phyloP scores from a whole-genome alignment of 2,113 vertebrate species.

The Megaleporinus macrocephalus region DNA sequence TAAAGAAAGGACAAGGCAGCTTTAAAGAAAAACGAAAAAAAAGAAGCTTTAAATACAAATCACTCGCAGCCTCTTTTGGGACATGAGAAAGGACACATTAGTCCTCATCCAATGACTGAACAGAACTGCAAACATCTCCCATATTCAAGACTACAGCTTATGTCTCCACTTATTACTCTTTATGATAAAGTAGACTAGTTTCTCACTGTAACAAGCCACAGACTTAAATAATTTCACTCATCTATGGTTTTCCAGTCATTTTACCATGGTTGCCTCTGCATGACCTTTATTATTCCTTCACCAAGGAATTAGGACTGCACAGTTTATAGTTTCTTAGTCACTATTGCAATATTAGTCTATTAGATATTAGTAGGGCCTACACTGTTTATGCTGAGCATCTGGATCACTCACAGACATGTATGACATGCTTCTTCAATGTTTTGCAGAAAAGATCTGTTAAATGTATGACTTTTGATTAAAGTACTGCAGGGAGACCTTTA shows the following conservation, averaged over 20 bases:
- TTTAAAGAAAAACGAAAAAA: neutral
- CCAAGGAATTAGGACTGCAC: too few relatives aligned
- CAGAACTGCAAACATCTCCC: slow-evolving; percentile 58
- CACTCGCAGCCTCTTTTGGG: slow-evolving; percentile 40
- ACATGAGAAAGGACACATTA: slow-evolving; percentile 47
- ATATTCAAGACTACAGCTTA: slow-evolving; percentile 32
- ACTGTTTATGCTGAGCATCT: too few relatives aligned
- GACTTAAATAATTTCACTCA: slow-evolving; percentile 57
- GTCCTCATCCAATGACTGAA: slow-evolving; percentile 53
- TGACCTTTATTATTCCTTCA: slow-evolving; percentile 8
- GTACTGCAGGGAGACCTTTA: too few relatives aligned
- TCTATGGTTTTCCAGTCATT: slow-evolving; percentile 59
- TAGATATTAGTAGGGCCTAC: too few relatives aligned
- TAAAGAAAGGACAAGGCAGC: slow-evolving; percentile 29
- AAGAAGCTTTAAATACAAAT: slow-evolving; percentile 30
- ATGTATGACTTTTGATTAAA: too few relatives aligned
- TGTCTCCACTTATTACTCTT: slow-evolving; percentile 56
- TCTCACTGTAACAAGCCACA: slow-evolving; percentile 45
- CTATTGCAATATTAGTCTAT: too few relatives aligned
- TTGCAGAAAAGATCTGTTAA: neutral
- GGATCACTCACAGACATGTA: neutral
- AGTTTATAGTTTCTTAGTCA: too few relatives aligned
- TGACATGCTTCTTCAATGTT: neutral
- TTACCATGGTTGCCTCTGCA: slow-evolving; percentile 56
- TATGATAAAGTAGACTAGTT: slow-evolving; percentile 55